A percentile compares a stretch with the other conserved stretches of the same genome.
These are phyloP conservation scores for Sebastes umbrosus DNA, from an alignment of 2,797 vertebrate species.

Conservation along the genomic window DNA sequence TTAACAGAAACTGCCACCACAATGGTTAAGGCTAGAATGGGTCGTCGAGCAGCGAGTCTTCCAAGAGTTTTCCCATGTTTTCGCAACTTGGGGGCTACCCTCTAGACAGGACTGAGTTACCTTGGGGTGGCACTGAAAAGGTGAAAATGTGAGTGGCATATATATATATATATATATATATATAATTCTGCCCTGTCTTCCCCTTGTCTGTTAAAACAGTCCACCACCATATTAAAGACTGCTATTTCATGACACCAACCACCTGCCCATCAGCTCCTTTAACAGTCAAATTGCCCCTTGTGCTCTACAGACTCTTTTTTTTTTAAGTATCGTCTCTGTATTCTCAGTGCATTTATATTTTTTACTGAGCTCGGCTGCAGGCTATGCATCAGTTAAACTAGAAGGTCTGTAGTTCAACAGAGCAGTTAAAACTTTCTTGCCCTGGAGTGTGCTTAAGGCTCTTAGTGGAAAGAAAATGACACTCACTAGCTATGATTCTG, in stretches of 20 bases:
- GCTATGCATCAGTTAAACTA: conserved; percentile 12
- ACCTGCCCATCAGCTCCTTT: neutral
- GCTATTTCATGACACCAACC: neutral
- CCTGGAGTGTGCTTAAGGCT: neutral
- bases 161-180: too few relatives aligned
- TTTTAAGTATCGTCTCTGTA: neutral
- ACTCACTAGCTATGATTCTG: neutral
- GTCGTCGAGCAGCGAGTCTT: too few relatives aligned
- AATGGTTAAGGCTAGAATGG: too few relatives aligned
- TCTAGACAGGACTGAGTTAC: too few relatives aligned
- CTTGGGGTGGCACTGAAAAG: neutral
- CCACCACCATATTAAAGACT: neutral
- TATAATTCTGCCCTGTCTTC: neutral
- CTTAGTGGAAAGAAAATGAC: neutral
- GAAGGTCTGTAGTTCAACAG: conserved; percentile 1
- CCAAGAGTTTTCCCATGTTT: too few relatives aligned
- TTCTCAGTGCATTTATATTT: neutral
- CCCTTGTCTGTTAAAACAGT: neutral
- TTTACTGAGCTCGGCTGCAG: conserved; percentile 4
- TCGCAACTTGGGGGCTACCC: too few relatives aligned
- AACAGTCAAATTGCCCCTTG: neutral
- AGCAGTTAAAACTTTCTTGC: conserved; percentile 8
- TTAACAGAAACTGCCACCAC: too few relatives aligned
- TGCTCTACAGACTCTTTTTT: neutral
- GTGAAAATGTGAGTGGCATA: neutral